Evolutionary conservation across 2,888 invertebrate species (phyloP).

Genomic region (Chelonus formosanus): DNA sequence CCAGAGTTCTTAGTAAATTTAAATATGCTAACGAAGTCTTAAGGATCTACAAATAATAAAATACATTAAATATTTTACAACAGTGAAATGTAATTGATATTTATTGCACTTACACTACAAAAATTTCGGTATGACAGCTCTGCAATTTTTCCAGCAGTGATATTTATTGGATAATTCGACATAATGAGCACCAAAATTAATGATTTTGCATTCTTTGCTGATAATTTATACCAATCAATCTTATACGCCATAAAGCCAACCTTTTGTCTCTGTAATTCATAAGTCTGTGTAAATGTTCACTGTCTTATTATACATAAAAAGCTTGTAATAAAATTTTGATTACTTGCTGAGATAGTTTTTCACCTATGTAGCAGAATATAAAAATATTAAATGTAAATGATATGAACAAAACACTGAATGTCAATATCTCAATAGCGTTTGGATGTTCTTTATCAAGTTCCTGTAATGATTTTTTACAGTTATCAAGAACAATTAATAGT

Average conservation of each 20-base stretch:
- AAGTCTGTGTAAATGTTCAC: background rate
- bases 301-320: background rate
- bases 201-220: conserved; percentile 42
- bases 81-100: background rate
- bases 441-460: conserved; percentile 53
- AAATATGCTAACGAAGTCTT: conserved; percentile 48
- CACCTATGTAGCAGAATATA: conserved; percentile 56
- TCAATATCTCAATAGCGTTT: conserved; percentile 45
- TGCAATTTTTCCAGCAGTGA: conserved; percentile 55
- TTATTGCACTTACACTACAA: conserved; percentile 47
- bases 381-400: conserved; percentile 57
- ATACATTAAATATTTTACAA: background rate
- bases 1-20: conserved; percentile 47
- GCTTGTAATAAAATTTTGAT: background rate
- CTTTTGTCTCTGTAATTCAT: conserved; percentile 31
- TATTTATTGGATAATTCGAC: conserved; percentile 47
- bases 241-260: conserved; percentile 49
- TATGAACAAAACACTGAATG: conserved; percentile 49
- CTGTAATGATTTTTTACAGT: conserved; percentile 41
- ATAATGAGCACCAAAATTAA: conserved; percentile 48
- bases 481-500: conserved; percentile 9
- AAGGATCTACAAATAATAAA: conserved; percentile 42
- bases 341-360: conserved; percentile 53
- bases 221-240: conserved; percentile 53
- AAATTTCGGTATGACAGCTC: conserved; percentile 50